Evolutionary conservation across 2,888 invertebrate genomes (phyloP), one percentile per base, ranked within the genome.

Genomic region (Brachyopa scutellaris): DNA sequence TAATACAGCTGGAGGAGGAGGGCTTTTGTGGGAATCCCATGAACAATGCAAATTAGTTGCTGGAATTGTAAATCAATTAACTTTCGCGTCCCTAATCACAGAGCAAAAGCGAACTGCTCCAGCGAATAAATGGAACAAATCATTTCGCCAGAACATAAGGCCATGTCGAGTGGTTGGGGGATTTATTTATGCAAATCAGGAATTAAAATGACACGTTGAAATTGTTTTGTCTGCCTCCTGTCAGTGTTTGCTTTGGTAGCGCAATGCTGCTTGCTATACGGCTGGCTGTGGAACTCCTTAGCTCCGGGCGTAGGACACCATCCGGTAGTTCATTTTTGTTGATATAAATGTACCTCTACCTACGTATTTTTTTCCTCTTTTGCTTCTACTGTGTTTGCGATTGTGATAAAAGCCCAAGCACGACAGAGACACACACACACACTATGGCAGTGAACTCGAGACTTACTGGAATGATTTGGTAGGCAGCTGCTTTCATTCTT

Each of bases 201-300:
- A 82, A 82, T 82, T 82, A 82, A 82, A 82, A 76, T 77, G 82
- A 82, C 82, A 82, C 82, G 82, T 82, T 82, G 70, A 82, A 82
- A 82, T 82, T 77, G 82, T 82, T 77, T 82, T 82, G 82, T 82
- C 82, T 82, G 82, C 82, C 82, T 77, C 82, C 82, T 82, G 82
- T 82, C 80, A 82, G 77, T 76, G 82, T 77, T 82, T 76, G 77
- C 82, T 70, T 82, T 82, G 82, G 61, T 70, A 70, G 76, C 76
- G 80, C 80, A 80, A 64, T 80, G 80, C 80, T 80, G 82, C 64
- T 80, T n/a, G n/a, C n/a, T n/a, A n/a, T n/a, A 49, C 55, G 29
- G n/a, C 38, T 61, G 62, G 6, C 3, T n/a, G 4, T 26, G 26
- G 57, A 62, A 59, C 36, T 64, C 31, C 53, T n/a, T 64, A 77